Percentiles rank a stretch among this genome's conserved stretches.
Conservation (phyloP, 2,888 invertebrate genomes). For the Morpho helenor region DNA sequence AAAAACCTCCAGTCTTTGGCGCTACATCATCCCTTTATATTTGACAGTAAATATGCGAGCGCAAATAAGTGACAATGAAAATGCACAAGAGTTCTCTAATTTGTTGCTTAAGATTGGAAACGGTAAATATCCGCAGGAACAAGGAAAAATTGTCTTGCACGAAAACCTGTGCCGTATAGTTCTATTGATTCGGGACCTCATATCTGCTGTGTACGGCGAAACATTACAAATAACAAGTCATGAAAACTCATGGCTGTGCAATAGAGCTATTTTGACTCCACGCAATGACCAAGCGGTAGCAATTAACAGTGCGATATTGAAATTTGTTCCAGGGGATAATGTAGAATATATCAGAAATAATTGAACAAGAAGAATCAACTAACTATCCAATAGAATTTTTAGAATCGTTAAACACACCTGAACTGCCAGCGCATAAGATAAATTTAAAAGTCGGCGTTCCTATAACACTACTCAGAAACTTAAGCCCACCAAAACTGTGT, state of each 20-base stretch:
- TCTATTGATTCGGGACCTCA: conserved; percentile 5
- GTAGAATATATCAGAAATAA: too few species aligned
- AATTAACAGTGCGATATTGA: conserved; percentile 4
- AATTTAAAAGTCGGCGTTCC: conserved; percentile 17
- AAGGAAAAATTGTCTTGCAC: conserved; percentile 2
- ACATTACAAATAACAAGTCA: conserved; percentile 1
- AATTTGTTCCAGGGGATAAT: too few species aligned
- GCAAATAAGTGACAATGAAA: not conserved
- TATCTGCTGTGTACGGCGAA: conserved; percentile 13
- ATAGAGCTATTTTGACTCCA: conserved; percentile 12
- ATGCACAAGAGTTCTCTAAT: conserved; percentile 3
- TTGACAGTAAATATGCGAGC: conserved; percentile 6
- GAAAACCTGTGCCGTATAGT: conserved; percentile 3
- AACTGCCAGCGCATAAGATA: conserved; percentile 14
- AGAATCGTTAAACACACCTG: conserved; percentile 9
- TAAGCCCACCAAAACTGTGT: conserved; percentile 15
- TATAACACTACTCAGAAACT: conserved; percentile 12
- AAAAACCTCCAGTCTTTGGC: not conserved
- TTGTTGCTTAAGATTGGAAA: not conserved
- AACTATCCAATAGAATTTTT: conserved; percentile 18
- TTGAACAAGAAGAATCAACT: too few species aligned
- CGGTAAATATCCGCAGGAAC: conserved; percentile 7
- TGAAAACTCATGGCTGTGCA: conserved; percentile 10
- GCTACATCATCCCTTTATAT: not conserved
- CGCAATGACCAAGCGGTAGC: conserved; percentile 10